Evolutionary conservation across 2,888 invertebrate species (phyloP).

Genomic region (Muschampia staudingeri): DNA sequence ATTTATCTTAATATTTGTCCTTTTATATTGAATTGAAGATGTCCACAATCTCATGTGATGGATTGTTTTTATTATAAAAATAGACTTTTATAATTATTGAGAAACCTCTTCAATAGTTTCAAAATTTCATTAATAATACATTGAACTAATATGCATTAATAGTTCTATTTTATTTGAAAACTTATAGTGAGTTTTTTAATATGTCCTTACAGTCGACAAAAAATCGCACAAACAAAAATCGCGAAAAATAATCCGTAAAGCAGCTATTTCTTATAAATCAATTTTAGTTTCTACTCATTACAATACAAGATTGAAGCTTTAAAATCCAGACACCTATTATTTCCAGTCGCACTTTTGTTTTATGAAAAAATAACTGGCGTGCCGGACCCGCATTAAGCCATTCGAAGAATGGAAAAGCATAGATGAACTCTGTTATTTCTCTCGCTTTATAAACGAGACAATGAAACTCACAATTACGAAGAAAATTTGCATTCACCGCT

Average conservation of each 20-base stretch:
- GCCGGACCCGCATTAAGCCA: conserved; percentile 58
- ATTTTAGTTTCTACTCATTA: neutral
- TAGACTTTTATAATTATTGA: neutral
- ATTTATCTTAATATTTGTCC: conserved; percentile 39
- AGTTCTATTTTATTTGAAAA: too few species aligned
- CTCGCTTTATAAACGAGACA: conserved; percentile 86
- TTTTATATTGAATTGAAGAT: conserved; percentile 35
- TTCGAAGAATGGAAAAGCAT: conserved; percentile 59
- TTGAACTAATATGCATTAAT: too few species aligned
- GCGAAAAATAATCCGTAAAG: neutral
- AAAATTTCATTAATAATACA: too few species aligned
- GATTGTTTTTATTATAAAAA: neutral
- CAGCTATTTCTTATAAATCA: neutral
- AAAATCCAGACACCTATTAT: conserved; percentile 56
- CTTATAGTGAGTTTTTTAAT: too few species aligned
- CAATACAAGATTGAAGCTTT: conserved; percentile 44
- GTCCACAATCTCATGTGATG: neutral
- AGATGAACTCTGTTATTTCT: conserved; percentile 72
- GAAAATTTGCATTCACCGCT: conserved; percentile 87
- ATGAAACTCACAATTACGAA: conserved; percentile 88
- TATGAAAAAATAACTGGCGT: conserved; percentile 56
- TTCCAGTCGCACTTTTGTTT: conserved; percentile 55
- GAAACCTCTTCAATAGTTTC: neutral
- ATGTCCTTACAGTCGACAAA: too few species aligned
- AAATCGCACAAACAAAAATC: too few species aligned